Evolutionary conservation across 1,140 invertebrate species (phyloP).

Genomic region (Zaprionus camerounensis): DNA sequence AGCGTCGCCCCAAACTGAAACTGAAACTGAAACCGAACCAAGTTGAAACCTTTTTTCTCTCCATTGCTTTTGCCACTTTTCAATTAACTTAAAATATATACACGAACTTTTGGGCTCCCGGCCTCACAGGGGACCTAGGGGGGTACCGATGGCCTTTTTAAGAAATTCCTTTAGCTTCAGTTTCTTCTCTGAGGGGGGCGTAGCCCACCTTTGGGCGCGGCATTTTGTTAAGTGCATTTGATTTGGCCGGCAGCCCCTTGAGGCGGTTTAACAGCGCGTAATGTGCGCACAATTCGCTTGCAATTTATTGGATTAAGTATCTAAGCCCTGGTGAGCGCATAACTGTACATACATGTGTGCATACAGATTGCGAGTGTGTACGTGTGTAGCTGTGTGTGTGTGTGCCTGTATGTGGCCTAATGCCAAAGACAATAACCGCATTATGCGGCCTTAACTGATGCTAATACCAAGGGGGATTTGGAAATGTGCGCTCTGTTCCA

Average conservation of each 20-base stretch:
- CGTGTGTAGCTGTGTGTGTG: background rate
- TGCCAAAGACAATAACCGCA: conserved; percentile 71
- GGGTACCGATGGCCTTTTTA: conserved; percentile 42
- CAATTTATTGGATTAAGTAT: conserved; percentile 76
- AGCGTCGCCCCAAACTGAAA: conserved; percentile 20
- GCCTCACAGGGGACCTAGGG: conserved; percentile 20
- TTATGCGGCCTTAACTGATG: conserved; percentile 54
- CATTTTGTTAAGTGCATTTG: conserved; percentile 81
- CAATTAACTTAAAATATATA: conserved; percentile 80
- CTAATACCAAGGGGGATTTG: conserved; percentile 21
- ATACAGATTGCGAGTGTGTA: conserved; percentile 7
- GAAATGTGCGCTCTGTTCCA: conserved; percentile 26
- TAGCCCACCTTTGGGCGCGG: conserved; percentile 54
- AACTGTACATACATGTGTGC: conserved; percentile 8
- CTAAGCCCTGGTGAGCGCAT: conserved; percentile 27
- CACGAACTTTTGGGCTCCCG: conserved; percentile 16
- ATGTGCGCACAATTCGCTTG: conserved; percentile 48
- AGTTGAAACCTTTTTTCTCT: conserved; percentile 49
- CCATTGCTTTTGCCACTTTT: conserved; percentile 47
- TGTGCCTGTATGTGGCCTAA: conserved; percentile 5
- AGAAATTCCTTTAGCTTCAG: conserved; percentile 39
- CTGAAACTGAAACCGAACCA: conserved; percentile 20
- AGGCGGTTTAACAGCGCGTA: conserved; percentile 56
- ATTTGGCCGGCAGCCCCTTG: conserved; percentile 58
- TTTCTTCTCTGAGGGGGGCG: conserved; percentile 18